Conservation (phyloP, 2,888 invertebrate species). For the Rotaria socialis region DNA sequence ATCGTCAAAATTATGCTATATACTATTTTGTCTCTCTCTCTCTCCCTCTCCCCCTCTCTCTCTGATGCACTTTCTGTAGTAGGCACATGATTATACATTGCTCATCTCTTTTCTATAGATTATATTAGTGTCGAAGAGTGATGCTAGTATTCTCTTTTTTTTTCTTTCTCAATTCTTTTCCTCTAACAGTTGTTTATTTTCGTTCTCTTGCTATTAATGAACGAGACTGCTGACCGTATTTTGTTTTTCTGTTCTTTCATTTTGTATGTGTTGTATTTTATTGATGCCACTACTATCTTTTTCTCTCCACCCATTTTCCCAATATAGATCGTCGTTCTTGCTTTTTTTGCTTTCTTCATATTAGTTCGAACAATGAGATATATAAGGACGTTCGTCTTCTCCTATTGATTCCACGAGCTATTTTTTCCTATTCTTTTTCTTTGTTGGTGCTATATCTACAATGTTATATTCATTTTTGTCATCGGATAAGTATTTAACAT, state of each 20-base stretch:
- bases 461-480: constrained; percentile 31
- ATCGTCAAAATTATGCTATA: background rate
- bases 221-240: constrained; percentile 1
- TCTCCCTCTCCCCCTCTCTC: too few relatives aligned
- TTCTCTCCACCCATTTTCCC: constrained; percentile 7
- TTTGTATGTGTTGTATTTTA: background rate
- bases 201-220: background rate
- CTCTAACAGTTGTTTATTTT: background rate
- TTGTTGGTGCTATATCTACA: background rate
- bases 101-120: constrained; percentile 4
- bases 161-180: background rate
- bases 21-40: background rate
- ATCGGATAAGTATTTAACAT: constrained; percentile 17
- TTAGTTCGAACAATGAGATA: background rate
- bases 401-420: background rate
- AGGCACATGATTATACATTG: background rate
- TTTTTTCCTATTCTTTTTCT: background rate
- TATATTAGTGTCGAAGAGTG: background rate
- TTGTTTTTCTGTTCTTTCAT: background rate
- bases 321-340: constrained; percentile 13
- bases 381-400: background rate
- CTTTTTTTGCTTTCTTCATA: background rate
- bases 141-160: background rate
- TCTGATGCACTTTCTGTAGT: background rate
- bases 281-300: background rate